Evolutionary conservation across 2,888 invertebrate genomes (phyloP).

Genomic region (Caenorhabditis sp.): DNA sequence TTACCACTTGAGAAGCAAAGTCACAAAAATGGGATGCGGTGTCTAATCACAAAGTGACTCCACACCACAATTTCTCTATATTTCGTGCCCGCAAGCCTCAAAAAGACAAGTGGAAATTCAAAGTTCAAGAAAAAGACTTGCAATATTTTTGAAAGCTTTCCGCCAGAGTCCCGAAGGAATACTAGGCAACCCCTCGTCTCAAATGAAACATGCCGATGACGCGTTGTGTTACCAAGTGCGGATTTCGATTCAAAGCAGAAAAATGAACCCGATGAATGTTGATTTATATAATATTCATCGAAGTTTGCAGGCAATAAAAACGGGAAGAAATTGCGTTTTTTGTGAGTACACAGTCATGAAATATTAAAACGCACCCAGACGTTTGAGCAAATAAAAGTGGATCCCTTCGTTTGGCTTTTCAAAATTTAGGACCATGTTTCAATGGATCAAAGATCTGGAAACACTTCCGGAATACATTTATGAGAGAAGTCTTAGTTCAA

Average conservation of each 20-base stretch:
- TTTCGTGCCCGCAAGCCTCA: background rate
- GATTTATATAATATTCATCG: constrained; percentile 23
- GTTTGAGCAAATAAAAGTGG: constrained; percentile 24
- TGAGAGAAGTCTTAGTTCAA: too few relatives aligned
- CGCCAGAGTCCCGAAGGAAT: constrained; percentile 27
- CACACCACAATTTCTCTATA: background rate
- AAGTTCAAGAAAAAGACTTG: constrained; percentile 30
- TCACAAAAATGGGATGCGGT: background rate
- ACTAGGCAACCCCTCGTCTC: constrained; percentile 26
- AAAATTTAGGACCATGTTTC: background rate
- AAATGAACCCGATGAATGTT: constrained; percentile 13
- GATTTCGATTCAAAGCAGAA: background rate
- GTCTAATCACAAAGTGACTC: constrained; percentile 12
- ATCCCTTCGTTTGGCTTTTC: constrained; percentile 5
- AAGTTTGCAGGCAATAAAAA: constrained; percentile 18
- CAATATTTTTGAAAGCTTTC: constrained; percentile 38
- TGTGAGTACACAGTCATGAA: constrained; percentile 48
- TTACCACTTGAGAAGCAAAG: background rate
- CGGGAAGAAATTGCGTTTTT: background rate
- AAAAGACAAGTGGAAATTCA: background rate
- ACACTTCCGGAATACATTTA: too few relatives aligned
- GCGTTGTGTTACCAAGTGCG: constrained; percentile 39
- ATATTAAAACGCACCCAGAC: constrained; percentile 20
- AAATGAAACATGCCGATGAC: constrained; percentile 40
- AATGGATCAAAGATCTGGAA: too few relatives aligned